These are phyloP conservation scores for Kuschelorhynchus macadamiae DNA, from an alignment of 2,888 invertebrate species.

Conservation along the genomic window DNA sequence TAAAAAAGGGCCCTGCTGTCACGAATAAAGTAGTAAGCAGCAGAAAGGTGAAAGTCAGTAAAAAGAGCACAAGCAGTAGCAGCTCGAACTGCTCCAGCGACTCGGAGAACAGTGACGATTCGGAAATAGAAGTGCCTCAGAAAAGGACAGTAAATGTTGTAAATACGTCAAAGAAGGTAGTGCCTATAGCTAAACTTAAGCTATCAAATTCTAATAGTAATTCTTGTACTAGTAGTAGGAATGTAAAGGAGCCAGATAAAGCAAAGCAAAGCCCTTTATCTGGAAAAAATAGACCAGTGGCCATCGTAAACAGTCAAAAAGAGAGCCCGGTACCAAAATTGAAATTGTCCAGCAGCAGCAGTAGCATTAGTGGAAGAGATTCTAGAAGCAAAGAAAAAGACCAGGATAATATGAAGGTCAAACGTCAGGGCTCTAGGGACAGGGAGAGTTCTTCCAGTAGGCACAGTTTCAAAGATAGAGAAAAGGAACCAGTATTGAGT, in stretches of 20 bases:
- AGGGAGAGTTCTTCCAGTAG: neutral
- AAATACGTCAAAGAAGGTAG: neutral
- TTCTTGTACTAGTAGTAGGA: neutral
- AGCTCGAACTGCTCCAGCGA: slow-evolving; percentile 47
- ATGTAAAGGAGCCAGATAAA: slow-evolving; percentile 20
- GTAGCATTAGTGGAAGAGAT: slow-evolving; percentile 8
- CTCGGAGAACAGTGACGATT: slow-evolving; percentile 26
- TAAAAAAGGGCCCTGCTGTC: slow-evolving; percentile 51
- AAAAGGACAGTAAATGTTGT: slow-evolving; percentile 2
- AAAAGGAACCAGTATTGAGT: slow-evolving; percentile 16
- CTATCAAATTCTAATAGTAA: neutral
- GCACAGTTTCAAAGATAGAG: neutral
- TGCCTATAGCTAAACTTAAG: slow-evolving; percentile 4
- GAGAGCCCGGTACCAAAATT: slow-evolving; percentile 27
- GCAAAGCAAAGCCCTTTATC: slow-evolving; percentile 19
- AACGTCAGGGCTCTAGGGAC: neutral
- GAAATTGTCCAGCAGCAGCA: slow-evolving; percentile 22
- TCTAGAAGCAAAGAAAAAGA: too few relatives aligned
- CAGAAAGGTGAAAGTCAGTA: slow-evolving; percentile 22
- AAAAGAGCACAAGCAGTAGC: slow-evolving; percentile 41
- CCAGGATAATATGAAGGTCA: neutral
- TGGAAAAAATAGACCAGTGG: neutral
- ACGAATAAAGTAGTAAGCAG: slow-evolving; percentile 4
- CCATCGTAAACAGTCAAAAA: slow-evolving; percentile 1
- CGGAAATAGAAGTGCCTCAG: slow-evolving; percentile 19